These are phyloP conservation scores for Polyommatus icarus DNA, from an alignment of 2,888 invertebrate genomes.

Conservation along the genomic window DNA sequence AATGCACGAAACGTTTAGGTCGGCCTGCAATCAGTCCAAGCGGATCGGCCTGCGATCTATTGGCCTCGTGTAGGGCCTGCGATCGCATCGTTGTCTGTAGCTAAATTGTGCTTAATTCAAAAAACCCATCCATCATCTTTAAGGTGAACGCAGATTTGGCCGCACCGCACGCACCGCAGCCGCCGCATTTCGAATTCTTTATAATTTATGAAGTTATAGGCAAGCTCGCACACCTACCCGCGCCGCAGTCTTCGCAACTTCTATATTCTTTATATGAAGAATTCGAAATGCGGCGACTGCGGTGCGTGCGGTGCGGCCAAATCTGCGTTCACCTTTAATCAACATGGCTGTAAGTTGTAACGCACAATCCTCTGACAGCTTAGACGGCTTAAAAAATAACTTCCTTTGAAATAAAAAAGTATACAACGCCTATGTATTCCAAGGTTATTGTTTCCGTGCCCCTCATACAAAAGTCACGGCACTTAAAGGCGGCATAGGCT, in stretches of 20 bases:
- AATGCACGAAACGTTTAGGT: neutral
- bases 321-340: neutral
- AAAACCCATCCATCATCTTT: neutral
- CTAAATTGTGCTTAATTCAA: neutral
- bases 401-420: slow-evolving; percentile 4
- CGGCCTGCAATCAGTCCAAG: neutral
- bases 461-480: slow-evolving; percentile 30
- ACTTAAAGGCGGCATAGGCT: slow-evolving; percentile 31
- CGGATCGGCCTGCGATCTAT: neutral
- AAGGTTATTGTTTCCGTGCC: slow-evolving; percentile 28
- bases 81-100: neutral
- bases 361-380: neutral
- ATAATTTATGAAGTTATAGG: too few relatives aligned
- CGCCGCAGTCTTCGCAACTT: too few relatives aligned
- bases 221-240: too few relatives aligned
- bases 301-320: too few relatives aligned
- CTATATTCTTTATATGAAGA: too few relatives aligned
- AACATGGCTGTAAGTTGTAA: neutral
- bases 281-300: too few relatives aligned
- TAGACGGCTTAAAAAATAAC: slow-evolving; percentile 7
- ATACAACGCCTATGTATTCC: slow-evolving; percentile 17
- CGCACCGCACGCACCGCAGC: too few relatives aligned
- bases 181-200: too few relatives aligned
- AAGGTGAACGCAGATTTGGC: too few relatives aligned
- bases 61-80: neutral